Evolutionary conservation across 2,888 invertebrate species (phyloP).

Genomic region (Acleris emargana): DNA sequence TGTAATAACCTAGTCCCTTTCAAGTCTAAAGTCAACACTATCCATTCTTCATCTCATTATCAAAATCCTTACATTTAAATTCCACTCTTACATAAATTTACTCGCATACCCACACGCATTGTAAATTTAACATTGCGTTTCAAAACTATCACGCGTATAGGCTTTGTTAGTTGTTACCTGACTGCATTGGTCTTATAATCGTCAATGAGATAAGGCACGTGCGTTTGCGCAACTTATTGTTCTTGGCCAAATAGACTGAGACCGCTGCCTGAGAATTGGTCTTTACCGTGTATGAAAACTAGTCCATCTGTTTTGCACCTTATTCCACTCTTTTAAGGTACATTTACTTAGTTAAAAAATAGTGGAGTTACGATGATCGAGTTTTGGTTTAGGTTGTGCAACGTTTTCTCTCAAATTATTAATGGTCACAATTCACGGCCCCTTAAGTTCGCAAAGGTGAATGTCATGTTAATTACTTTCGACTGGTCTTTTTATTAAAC

Average conservation of each 20-base stretch:
- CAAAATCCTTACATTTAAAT: too few species aligned
- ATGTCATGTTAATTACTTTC: constrained; percentile 1
- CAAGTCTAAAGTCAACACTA: too few species aligned
- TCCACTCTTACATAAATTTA: too few species aligned
- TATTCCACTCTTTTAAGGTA: too few species aligned
- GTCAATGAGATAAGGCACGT: constrained; percentile 50
- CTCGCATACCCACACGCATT: too few species aligned
- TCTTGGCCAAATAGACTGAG: constrained; percentile 58
- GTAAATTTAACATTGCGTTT: background rate
- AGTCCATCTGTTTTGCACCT: too few species aligned
- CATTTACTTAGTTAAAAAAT: too few species aligned
- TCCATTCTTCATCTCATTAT: too few species aligned
- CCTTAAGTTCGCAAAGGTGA: constrained; percentile 18
- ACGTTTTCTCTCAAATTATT: constrained; percentile 44
- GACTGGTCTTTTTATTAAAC: background rate
- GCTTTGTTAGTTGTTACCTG: constrained; percentile 1
- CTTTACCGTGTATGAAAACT: too few species aligned
- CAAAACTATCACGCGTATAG: background rate
- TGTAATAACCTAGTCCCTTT: too few species aligned
- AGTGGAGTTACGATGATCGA: too few species aligned
- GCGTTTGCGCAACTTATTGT: constrained; percentile 56
- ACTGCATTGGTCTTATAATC: constrained; percentile 24
- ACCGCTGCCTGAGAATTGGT: constrained; percentile 29
- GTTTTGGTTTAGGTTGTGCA: constrained; percentile 49
- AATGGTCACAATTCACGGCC: constrained; percentile 21